These are phyloP conservation scores for Gonioctena quinquepunctata DNA, from an alignment of 1,140 invertebrate species.

Conservation along the genomic window DNA sequence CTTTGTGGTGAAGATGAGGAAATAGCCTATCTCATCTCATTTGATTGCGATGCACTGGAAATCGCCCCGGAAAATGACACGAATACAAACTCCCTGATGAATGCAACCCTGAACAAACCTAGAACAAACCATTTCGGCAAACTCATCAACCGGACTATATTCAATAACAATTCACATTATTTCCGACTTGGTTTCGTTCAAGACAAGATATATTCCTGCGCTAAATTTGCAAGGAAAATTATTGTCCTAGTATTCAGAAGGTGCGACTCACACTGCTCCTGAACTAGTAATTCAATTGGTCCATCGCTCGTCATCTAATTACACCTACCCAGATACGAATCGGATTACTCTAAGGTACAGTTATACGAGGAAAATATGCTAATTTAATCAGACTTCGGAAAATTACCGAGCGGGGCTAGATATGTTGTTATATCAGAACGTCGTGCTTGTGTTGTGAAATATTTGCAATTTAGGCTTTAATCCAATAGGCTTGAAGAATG, in stretches of 20 bases:
- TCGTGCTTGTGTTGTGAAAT: background rate
- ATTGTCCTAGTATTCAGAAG: background rate
- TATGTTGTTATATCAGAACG: background rate
- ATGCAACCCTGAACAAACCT: too few species aligned
- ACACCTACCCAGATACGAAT: conserved; percentile 3
- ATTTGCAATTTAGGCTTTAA: too few species aligned
- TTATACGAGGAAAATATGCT: conserved; percentile 13
- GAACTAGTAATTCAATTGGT: background rate
- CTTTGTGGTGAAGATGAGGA: too few species aligned
- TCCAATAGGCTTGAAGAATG: too few species aligned
- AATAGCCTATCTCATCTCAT: too few species aligned
- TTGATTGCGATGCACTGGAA: too few species aligned
- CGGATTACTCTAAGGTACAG: background rate
- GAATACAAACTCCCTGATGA: too few species aligned
- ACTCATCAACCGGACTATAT: too few species aligned
- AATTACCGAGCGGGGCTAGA: background rate
- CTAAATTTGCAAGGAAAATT: background rate
- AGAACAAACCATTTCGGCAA: too few species aligned
- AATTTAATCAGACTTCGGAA: background rate
- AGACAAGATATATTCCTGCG: background rate
- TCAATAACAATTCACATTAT: background rate
- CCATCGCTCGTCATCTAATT: background rate
- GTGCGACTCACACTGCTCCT: background rate
- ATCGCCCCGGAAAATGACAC: too few species aligned
- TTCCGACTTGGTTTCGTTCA: background rate